phyloP scores from a whole-genome alignment of 2,888 invertebrate species.

The Epirrhoe alternata region DNA sequence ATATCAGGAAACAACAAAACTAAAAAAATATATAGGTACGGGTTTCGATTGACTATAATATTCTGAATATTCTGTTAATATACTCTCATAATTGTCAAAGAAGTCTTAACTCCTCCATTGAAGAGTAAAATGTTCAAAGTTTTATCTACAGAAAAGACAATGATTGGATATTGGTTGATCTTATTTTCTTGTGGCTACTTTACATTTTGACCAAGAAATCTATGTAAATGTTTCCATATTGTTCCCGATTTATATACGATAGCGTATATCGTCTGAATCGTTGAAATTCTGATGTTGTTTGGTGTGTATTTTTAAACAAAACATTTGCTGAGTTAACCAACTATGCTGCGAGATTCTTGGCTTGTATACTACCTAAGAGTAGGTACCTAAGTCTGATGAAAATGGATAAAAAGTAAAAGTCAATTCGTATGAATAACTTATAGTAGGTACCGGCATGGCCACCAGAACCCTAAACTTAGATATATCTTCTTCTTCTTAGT shows the following conservation, averaged over 20 bases:
- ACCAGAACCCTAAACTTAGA: too few relatives aligned
- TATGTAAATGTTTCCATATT: constrained; percentile 62
- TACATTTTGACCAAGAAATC: constrained; percentile 61
- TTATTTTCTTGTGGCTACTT: constrained; percentile 46
- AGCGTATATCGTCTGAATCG: constrained; percentile 56
- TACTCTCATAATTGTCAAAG: too few relatives aligned
- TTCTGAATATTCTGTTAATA: too few relatives aligned
- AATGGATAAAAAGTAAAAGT: neutral
- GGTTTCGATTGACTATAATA: too few relatives aligned
- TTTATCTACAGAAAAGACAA: constrained; percentile 18
- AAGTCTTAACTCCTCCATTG: neutral
- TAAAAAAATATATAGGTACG: too few relatives aligned
- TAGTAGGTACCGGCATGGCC: too few relatives aligned
- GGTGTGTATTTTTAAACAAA: constrained; percentile 36
- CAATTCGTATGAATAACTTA: too few relatives aligned
- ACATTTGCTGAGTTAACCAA: neutral
- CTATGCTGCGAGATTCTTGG: neutral
- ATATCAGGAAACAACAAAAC: too few relatives aligned
- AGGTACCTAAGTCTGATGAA: neutral
- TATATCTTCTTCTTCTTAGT: too few relatives aligned
- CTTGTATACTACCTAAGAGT: neutral
- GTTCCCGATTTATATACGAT: constrained; percentile 63
- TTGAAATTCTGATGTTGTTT: constrained; percentile 49
- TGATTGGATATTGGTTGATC: constrained; percentile 26
- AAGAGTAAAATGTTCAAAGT: neutral